phyloP scores from a whole-genome alignment of 2,888 invertebrate genomes.

The Chaetogeoica ovagalla region DNA sequence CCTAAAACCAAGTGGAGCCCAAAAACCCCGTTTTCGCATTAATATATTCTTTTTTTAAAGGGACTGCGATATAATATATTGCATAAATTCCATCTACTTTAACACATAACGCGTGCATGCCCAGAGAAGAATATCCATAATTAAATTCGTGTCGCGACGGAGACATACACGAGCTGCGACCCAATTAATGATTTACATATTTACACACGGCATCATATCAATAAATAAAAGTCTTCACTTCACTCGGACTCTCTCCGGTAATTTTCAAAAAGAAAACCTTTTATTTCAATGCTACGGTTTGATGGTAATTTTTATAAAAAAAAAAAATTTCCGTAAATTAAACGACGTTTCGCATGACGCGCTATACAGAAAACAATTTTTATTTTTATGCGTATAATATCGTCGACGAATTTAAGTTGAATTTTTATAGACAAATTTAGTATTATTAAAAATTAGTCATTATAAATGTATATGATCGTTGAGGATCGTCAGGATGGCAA shows the following conservation, averaged over 20 bases:
- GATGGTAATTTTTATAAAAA: too few relatives aligned
- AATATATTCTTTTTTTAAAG: background rate
- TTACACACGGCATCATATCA: background rate
- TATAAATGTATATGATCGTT: too few relatives aligned
- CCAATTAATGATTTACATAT: background rate
- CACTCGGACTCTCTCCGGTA: too few relatives aligned
- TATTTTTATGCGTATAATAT: too few relatives aligned
- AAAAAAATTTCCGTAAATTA: background rate
- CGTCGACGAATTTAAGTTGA: too few relatives aligned
- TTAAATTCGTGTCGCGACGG: slow-evolving; percentile 15
- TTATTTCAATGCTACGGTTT: too few relatives aligned
- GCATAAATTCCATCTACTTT: background rate
- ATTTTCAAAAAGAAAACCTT: slow-evolving; percentile 1
- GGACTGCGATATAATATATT: background rate
- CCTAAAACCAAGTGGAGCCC: background rate
- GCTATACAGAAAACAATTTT: background rate
- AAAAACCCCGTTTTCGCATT: background rate
- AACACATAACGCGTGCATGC: background rate
- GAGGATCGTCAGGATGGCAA: too few relatives aligned
- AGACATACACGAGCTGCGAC: background rate
- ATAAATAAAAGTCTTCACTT: background rate
- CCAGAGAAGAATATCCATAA: background rate
- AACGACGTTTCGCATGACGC: background rate
- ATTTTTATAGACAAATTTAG: too few relatives aligned
- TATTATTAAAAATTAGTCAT: too few relatives aligned